Base-by-base conservation (phyloP, 2,113 vertebrate genomes). In the Rhabdornis inornatus region DNA sequence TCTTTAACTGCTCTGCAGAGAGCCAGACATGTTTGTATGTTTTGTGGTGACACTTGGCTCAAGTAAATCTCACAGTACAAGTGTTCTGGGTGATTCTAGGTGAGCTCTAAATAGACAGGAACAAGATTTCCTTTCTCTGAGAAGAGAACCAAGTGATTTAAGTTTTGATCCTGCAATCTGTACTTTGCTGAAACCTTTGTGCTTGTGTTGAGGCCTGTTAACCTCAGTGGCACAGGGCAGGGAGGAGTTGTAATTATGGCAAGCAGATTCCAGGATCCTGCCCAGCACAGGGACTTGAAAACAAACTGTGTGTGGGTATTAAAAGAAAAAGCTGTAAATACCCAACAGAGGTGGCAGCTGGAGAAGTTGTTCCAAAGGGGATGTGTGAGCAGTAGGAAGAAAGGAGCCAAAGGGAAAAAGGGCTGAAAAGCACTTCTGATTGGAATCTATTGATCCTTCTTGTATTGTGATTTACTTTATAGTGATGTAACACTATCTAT, bases 11-110 rank as follows among this genome's bases (percentile, higher is more conserved):
- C 17, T 65, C 21, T 71, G 56, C 28, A 40, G 47, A 23, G 59
- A 31, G 25, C n/a, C 49, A 63, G 50, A 33, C 9, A 2, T 0
- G 0, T 64, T 72, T 64, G 15, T 61, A 4, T 77, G 35, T 71
- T 89, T 76, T 72, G 44, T 60, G 35, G 37, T 59, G 69, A 47
- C 11, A 11, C 55, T 68, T 59, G 45, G 25, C 40, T 88, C 21
- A 35, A 76, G 25, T 45, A 63, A 77, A 37, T 42, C 13, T 65
- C 39, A 37, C 14, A 35, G 22, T 63, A 8, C 33, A 50, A 30
- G 63, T 25, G 42, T 78, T 61, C 16, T 64, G 53, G 11, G 50
- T 86, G 25, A 28, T 61, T 79, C 35, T 15, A 39, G 68, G 28
- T 86, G 61, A 76, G 33, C 47, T 28, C 50, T 69, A 8, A 63